Base-by-base conservation (phyloP, 2,888 invertebrate species). In the Metalampra italica region DNA sequence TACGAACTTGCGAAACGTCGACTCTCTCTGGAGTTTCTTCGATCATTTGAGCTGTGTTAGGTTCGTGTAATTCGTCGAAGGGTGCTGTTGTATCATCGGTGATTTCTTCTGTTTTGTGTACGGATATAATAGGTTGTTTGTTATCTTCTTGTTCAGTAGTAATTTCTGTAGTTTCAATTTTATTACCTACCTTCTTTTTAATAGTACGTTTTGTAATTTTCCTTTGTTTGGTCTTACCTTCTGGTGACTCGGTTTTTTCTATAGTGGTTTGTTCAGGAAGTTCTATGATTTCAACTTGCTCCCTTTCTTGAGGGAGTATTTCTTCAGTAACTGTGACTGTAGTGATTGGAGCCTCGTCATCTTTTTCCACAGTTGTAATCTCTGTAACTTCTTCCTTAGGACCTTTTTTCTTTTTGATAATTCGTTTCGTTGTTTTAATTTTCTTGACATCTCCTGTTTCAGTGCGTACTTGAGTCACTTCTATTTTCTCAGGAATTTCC, bases 1-100 rank as follows among this genome's bases (percentile, higher is more conserved):
- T 80, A 9, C 71, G 68, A 9, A 83, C 77, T 60, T 85, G 81
- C 9, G 57, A 52, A 0, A 82, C 59, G 30, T 77, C 72, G 0
- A 81, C 70, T n/a, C 49, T 49, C 44, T 62, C 60, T 0, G 59
- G 63, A 11, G 1, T 50, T 75, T 80, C 66, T 77, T 84, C 32
- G 55, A 66, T 13, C 0, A 81, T 68, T 49, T 69, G 47, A 42
- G 67, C 68, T 39, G 53, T 68, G 50, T 64, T 52, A 7, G 52
- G 50, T 50, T 43, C 48, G 11, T 41, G 15, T 45, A 40, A 13
- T 8, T 51, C 46, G 12, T 54, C 43, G 57, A 38, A 71, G 48
- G 50, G 64, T 32, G 7, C 32, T 43, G 51, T 47, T 46, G 53
- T 50, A 50, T 62, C 60, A 7, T 56, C 55, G 4, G 38, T 46